A percentile compares a stretch with the other conserved stretches of the same genome.
Conservation (phyloP, 2,888 invertebrate species). For the Cephus runcator region DNA sequence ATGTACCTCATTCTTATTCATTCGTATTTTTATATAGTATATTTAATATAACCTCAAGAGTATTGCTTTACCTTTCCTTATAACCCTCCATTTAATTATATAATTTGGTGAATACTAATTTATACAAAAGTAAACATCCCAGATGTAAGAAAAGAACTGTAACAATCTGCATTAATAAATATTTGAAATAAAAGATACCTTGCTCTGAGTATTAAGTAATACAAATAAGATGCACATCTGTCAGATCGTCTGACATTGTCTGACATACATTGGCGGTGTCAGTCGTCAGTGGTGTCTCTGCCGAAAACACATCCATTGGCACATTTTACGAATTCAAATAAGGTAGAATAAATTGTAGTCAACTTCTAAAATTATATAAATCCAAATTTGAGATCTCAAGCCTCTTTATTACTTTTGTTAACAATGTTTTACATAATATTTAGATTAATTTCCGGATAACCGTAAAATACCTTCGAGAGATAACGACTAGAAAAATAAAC, state of each 20-base stretch:
- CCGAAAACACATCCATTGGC: too few relatives aligned
- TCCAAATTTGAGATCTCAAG: background rate
- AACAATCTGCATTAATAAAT: background rate
- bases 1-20: background rate
- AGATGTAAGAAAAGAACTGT: background rate
- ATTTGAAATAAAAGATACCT: background rate
- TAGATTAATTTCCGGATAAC: slow-evolving; percentile 1
- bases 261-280: too few relatives aligned
- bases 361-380: background rate
- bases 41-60: background rate
- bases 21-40: background rate
- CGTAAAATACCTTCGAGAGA: background rate
- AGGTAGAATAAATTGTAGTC: background rate
- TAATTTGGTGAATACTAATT: background rate
- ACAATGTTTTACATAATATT: background rate
- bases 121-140: background rate
- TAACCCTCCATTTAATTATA: background rate
- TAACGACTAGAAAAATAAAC: slow-evolving; percentile 4
- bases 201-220: background rate
- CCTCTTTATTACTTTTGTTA: background rate
- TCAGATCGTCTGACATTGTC: background rate
- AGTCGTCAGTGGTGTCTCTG: too few relatives aligned
- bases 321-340: background rate
- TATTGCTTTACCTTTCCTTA: background rate
- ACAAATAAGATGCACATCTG: background rate